Base-by-base conservation (phyloP, 30 jellyfish, hydroid and myxozoan genomes). In the Aurelia coerulea region DNA sequence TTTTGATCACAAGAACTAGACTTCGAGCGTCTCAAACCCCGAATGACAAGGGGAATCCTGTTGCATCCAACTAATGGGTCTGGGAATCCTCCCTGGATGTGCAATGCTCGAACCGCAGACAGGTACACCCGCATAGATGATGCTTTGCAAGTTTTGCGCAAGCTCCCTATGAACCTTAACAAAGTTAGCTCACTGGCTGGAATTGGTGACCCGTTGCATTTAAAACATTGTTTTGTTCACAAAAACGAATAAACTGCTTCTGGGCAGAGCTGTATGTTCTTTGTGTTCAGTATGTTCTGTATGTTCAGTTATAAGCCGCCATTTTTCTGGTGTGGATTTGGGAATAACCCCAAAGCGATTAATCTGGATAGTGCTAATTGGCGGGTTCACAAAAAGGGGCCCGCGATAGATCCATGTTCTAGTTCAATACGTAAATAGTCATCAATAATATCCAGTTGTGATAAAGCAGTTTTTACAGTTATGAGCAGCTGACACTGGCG, bases 91-190 rank as follows among this genome's bases (percentile, higher is more conserved):
- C 34, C 23, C 7, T 37, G 78, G 34, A 78, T n/a, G 59, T 78
- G 90, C 56, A 65, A 34, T 2, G 90, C 76, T 10, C 82, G 31
- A 29, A 80, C 52, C 15, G 74, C 90, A 2, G 90, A 80, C 60
- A 80, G 65, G 59, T 80, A 80, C 17, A 80, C 90, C 71, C 65
- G 17, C 32, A 66, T 41, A 19, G 90, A 63, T 13, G 76, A 50
- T 8, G 90, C 68, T 58, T 65, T 41, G 19, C 51, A n/a, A 18
- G 90, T 42, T 14, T 23, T 18, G 6, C 69, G 4, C 39, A 80
- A n/a, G n/a, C n/a, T n/a, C n/a, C n/a, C n/a, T n/a, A n/a, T 79
- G 83, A 62, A 79, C 18, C 81, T 73, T 17, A 64, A 62, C 2
- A 79, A 33, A 14, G 31, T 42, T 12, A 49, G 72, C 56, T 80